Evolutionary conservation across 2,113 vertebrate species (phyloP), one percentile per base, ranked within the genome.

Genomic region (Apteryx mantelli): DNA sequence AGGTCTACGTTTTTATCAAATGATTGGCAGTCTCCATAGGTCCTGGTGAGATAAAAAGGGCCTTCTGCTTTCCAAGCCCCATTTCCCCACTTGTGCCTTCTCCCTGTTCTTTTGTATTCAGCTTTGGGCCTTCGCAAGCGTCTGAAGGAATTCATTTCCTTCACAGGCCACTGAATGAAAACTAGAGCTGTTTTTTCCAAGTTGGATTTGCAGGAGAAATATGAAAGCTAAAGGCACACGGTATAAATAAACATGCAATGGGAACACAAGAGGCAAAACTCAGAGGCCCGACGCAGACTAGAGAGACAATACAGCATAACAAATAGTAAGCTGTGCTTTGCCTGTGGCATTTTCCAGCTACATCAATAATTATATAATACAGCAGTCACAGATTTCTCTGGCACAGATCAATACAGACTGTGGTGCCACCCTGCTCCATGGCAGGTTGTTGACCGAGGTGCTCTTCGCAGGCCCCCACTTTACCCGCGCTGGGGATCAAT

Each of bases 171-270:
- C 83, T 30, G 1, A 97, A 97, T 2, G 28, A 98, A 96, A 94
- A 97, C 88, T 53, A 81, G 81, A 93, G 89, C 96, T 97, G 55
- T 42, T 93, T 98, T 98, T 97, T 97, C 96, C 95, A 98, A 97
- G 96, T 86, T 95, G 84, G 96, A 98, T 97, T 97, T 91, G 28
- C 98, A 98, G 93, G 97, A 98, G 98, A 98, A 98, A 98, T 98
- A 98, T 97, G 97, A 98, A 98, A 98, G 97, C 95, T 98, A 98
- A 98, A 97, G 94, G 95, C 95, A 96, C 89, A 79, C 25, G 5
- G 91, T 97, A 98, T 98, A 98, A 98, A 98, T 98, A 98, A 98
- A 98, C 98, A 98, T 98, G 95, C 95, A 97, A 97, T 97, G 98
- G 97, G 98, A 98, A 98, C 98, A 98, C 30, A 53, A 96, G 95